Percentiles rank a stretch among this genome's conserved stretches.
phyloP scores from a whole-genome alignment of 2,797 vertebrate genomes.

The Darevskia mixta region DNA sequence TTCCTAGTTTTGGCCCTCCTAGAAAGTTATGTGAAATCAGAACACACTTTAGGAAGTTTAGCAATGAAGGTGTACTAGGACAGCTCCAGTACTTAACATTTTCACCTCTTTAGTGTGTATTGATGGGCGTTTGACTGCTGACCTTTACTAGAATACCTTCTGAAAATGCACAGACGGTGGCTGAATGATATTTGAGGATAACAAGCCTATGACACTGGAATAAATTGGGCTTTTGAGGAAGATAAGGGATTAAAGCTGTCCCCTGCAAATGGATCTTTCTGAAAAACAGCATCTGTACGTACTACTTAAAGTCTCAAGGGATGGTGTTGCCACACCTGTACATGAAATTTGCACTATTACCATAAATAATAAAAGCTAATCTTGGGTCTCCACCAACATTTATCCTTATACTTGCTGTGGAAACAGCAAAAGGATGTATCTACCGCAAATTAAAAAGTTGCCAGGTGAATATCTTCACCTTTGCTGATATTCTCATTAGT shows the following conservation, averaged over 20 bases:
- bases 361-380: neutral
- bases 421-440: slow-evolving; percentile 6
- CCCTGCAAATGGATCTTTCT: neutral
- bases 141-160: slow-evolving; percentile 58
- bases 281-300: neutral
- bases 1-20: neutral
- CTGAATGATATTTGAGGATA: slow-evolving; percentile 40
- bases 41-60: neutral
- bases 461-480: slow-evolving; percentile 49
- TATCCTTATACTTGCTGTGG: slow-evolving; percentile 7
- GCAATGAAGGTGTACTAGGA: slow-evolving; percentile 13
- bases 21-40: neutral
- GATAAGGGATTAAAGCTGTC: slow-evolving; percentile 44
- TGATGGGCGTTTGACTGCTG: slow-evolving; percentile 61
- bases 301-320: neutral
- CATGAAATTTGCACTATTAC: neutral
- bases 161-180: slow-evolving; percentile 29
- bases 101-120: slow-evolving; percentile 28
- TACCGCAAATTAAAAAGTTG: slow-evolving; percentile 49
- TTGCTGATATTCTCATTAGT: slow-evolving; percentile 70
- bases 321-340: neutral
- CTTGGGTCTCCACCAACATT: neutral
- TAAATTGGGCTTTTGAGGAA: slow-evolving; percentile 23
- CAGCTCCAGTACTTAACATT: neutral
- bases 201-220: slow-evolving; percentile 38